Evolutionary conservation across 2,888 invertebrate species (phyloP), one percentile per base, ranked within the genome.

Genomic region (Patella pellucida): DNA sequence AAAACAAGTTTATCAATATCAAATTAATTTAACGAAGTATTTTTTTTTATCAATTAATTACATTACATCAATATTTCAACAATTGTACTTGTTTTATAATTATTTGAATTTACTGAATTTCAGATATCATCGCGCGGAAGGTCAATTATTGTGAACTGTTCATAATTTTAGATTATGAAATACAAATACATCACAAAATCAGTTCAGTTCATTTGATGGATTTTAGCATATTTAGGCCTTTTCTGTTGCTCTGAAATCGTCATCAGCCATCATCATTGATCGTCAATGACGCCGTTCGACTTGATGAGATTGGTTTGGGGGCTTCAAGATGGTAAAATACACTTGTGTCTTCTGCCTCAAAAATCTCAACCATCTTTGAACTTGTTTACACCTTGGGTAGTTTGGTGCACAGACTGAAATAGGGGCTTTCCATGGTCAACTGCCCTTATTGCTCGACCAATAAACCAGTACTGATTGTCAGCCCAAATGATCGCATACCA

Each of bases 291-390:
- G 19, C 23, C 23, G 62, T 23, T 62, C 62, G 16, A 12, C 11
- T 62, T 23, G 19, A 62, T 23, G 62, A 62, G 11, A 62, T 23
- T 12, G 62, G 62, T 62, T 62, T 62, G 2, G 62, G 62, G 11
- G 23, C 3, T 23, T 23, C 62, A 19, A 62, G 19, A 23, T 62
- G 19, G 14, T 62, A 19, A 62, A 23, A 62, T 19, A 62, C 19
- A 62, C 62, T 62, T 9, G 2, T 62, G 11, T 62, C 14, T 2
- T 62, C 23, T 62, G 62, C 62, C 23, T 62, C 62, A 62, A 12
- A 62, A 14, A 62, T 62, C 62, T 15, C 62, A 19, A 62, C 19
- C 62, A 62, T 62, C 62, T 62, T 62, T 62, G 16, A 62, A 62
- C 23, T 62, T 23, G 14, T 62, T 62, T 11, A 23, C 62, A 11